Evolutionary conservation across 2,888 invertebrate species (phyloP), one percentile per base, ranked within the genome.

Genomic region (Dermolepida albohirtum): DNA sequence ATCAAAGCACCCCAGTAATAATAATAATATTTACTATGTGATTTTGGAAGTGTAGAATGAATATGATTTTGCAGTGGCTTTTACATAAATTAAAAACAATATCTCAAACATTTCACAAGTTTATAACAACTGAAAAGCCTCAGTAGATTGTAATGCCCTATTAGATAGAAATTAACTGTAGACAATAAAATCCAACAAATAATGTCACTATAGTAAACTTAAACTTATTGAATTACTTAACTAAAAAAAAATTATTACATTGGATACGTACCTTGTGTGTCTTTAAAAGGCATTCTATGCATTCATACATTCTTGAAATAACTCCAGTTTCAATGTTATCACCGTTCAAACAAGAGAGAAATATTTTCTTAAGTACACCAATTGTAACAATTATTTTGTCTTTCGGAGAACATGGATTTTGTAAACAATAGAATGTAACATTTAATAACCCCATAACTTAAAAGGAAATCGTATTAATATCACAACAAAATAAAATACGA

Each of bases 381-480:
- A 65, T 40, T 10, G 57, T n/a, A 11, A 54, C 12, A 10, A 34
- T 27, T 39, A 70, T 16, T 12, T 65, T 70, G 2, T 40, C 22
- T 27, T 64, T 67, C 8, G 57, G 40, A 16, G 54, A 27, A 54
- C 64, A 62, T 5, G 70, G 70, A 49, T 64, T 64, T 64, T 67
- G 64, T 16, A 64, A 17, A 47, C 64, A 67, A 49, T 64, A 22
- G 10, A 34, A 39, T 34, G 59, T 39, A 7, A 67, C 12, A 11
- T 59, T 43, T 39, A 67, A 12, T 27, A 70, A 39, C 22, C 22
- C 40, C 8, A 40, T 39, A 16, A 50, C 70, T 70, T 43, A 16
- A 70, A 44, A 27, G 40, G 7, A 49, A 39, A 14, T 16, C n/a
- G 14, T 12, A 49, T 52, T 17, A 49, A 49, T 49, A 17, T 49